Evolutionary conservation across 1,140 invertebrate genomes (phyloP), one percentile per base, ranked within the genome.

Genomic region (Ostrea edulis): DNA sequence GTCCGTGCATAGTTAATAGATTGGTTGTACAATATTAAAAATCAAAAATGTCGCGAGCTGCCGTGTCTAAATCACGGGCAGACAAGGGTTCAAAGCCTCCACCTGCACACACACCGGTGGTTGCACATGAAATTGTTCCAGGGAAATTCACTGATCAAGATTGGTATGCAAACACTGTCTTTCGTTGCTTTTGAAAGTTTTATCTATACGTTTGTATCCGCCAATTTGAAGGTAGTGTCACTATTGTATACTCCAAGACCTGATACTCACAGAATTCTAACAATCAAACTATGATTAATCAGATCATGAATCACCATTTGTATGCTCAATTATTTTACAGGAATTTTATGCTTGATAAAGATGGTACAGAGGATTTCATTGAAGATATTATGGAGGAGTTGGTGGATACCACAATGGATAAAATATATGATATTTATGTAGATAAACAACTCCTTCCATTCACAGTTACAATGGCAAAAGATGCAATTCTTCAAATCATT

Each of bases 71-170:
- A 89, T 94, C 93, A 11, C 88, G 93, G 82, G 92, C 91, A 20
- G 93, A 93, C 11, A 94, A 94, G 22, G 93, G 90, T 68, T 90
- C 91, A 0, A 93, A 92, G 82, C 90, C 90, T 20, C 91, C 92
- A 86, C 77, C 89, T 51, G 87, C 93, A 44, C 92, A 93, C 29
- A 93, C 93, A 53, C 94, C 94, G 20, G 92, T 93, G 35, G 90
- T 93, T 52, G 86, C 93, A 11, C 93, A 94, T 87, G 95, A 95
- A 92, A 95, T 95, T 85, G 94, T 95, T 9, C 94, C 94, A 53
- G 95, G 95, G 71, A 95, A 94, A 92, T 95, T 93, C 85, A 95
- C 91, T 89, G 95, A 95, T 85, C 92, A 93, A 88, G 94, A 95
- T 88, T 95, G 95, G 94, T 95, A 85, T 83, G 82, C 55, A 62